phyloP scores from a whole-genome alignment of 23 tunicate species.

The Trididemnum clinides region DNA sequence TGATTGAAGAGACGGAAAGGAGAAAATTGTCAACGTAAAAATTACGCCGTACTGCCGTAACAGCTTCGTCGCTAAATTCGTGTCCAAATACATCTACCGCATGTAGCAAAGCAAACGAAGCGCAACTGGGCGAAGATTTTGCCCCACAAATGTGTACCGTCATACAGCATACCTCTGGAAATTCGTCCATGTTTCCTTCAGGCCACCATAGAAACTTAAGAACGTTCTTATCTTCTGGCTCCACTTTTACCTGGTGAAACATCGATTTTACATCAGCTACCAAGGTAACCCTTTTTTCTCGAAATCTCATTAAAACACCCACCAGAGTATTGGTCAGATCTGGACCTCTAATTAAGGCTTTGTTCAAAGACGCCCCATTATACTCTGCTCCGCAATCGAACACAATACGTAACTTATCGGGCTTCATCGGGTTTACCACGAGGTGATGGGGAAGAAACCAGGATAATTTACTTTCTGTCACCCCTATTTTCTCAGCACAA shows the following conservation, averaged over 20 bases:
- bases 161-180: neutral
- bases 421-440: slow-evolving; percentile 10
- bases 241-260: neutral
- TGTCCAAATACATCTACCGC: neutral
- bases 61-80: neutral
- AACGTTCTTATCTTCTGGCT: neutral
- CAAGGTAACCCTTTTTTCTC: neutral
- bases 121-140: neutral
- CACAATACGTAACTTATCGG: neutral
- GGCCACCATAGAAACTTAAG: neutral
- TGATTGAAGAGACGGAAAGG: neutral
- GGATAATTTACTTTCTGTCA: neutral
- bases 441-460: slow-evolving; percentile 19
- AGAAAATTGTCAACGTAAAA: slow-evolving; percentile 1
- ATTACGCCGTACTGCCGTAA: neutral
- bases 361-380: slow-evolving; percentile 1
- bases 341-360: neutral
- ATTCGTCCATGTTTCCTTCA: neutral
- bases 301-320: neutral
- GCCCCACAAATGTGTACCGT: neutral
- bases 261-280: neutral
- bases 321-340: neutral
- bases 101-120: neutral
- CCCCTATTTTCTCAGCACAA: neutral
- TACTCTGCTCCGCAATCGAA: slow-evolving; percentile 18